A percentile compares a stretch with the other conserved stretches of the same genome.
Conservation (phyloP, 2,888 invertebrate species). For the Napeogenes sylphis region DNA sequence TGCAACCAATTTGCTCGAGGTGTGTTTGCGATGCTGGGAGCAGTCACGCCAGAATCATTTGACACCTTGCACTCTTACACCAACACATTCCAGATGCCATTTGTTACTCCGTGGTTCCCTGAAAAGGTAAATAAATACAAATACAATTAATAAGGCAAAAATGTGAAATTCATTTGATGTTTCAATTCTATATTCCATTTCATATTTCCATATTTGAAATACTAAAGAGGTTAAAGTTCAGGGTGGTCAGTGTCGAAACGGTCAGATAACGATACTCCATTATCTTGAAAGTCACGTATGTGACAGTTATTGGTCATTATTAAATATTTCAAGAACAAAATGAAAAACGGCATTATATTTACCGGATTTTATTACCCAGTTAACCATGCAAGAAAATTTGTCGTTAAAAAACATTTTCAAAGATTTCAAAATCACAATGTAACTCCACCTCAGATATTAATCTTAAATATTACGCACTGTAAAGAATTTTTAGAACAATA, state of each 20-base stretch:
- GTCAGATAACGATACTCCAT: neutral
- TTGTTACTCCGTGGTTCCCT: constrained; percentile 95
- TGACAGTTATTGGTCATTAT: constrained; percentile 3
- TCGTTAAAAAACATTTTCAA: too few species aligned
- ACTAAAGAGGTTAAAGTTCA: neutral
- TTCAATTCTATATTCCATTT: too few species aligned
- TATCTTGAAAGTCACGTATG: neutral
- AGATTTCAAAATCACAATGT: neutral
- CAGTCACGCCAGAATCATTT: constrained; percentile 95
- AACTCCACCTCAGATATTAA: neutral
- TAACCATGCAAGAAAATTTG: too few species aligned
- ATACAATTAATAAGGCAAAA: neutral
- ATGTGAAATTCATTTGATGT: neutral
- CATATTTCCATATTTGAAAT: neutral
- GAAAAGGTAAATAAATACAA: constrained; percentile 81
- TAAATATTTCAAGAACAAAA: neutral
- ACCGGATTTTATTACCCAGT: too few species aligned
- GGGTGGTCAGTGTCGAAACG: neutral
- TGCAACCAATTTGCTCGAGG: constrained; percentile 94
- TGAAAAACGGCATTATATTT: too few species aligned
- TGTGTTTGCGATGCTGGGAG: constrained; percentile 93
- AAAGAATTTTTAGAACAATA: constrained; percentile 3
- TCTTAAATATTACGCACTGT: neutral
- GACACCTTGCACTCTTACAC: constrained; percentile 95
- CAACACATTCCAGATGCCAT: constrained; percentile 97